Conservation (phyloP, 2,888 invertebrate species). For the Caradrina kadenii region DNA sequence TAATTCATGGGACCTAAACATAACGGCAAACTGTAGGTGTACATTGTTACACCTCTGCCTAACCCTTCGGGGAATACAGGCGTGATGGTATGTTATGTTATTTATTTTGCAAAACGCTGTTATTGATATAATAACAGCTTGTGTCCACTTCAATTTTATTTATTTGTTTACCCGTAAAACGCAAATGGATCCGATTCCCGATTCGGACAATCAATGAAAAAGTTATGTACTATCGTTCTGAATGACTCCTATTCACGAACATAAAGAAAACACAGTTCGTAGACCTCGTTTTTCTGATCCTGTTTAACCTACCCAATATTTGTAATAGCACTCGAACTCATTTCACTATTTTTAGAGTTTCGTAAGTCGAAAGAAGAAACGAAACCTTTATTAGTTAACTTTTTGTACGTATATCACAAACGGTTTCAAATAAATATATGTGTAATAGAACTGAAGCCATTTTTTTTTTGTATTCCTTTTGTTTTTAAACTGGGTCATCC, state of each 20-base stretch:
- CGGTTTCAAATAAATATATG: background rate
- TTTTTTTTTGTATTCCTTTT: background rate
- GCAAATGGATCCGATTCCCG: too few relatives aligned
- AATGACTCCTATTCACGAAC: background rate
- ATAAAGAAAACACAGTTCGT: background rate
- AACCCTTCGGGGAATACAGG: too few relatives aligned
- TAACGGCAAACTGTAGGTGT: too few relatives aligned
- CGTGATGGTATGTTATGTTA: too few relatives aligned
- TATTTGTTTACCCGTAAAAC: too few relatives aligned
- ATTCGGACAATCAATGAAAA: background rate
- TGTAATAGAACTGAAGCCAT: background rate
- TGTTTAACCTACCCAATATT: background rate
- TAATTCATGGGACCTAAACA: too few relatives aligned
- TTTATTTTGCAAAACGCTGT: too few relatives aligned
- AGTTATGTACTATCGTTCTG: background rate
- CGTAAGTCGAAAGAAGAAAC: background rate
- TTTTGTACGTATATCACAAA: background rate
- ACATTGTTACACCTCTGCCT: too few relatives aligned
- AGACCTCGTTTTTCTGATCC: background rate
- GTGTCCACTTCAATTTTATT: too few relatives aligned
- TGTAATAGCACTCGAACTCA: background rate
- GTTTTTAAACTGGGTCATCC: constrained; percentile 17
- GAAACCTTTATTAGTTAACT: background rate
- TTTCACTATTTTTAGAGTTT: background rate
- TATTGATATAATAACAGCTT: too few relatives aligned